These are phyloP conservation scores for Avahi laniger DNA, from an alignment of 2,797 vertebrate genomes.

Conservation along the genomic window DNA sequence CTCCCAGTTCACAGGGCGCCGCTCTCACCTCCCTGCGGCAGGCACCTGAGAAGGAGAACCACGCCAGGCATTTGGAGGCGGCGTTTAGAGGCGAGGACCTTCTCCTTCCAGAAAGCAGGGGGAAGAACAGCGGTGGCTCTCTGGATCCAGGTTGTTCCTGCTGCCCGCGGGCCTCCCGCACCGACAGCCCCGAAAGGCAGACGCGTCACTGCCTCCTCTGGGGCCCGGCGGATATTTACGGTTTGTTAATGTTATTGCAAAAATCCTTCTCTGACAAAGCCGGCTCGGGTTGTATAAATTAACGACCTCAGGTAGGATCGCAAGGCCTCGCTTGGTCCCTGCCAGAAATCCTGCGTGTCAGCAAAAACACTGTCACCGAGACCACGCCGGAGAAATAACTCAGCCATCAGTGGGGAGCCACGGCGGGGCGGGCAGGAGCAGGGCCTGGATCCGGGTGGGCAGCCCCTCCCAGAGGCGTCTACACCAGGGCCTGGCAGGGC, in stretches of 20 bases:
- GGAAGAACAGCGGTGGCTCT: background rate
- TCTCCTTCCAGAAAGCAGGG: background rate
- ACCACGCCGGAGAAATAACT: background rate
- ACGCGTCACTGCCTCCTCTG: background rate
- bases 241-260: background rate
- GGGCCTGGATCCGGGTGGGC: too few relatives aligned
- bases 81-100: background rate
- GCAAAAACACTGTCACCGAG: background rate
- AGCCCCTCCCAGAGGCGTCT: background rate
- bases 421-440: too few relatives aligned
- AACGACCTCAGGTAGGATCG: background rate
- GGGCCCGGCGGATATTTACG: background rate
- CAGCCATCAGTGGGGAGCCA: rapidly evolving
- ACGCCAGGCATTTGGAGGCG: too few relatives aligned
- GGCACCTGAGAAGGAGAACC: background rate
- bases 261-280: background rate
- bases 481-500: background rate
- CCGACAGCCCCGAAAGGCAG: background rate
- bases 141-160: background rate
- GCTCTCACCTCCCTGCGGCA: background rate
- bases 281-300: background rate
- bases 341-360: background rate
- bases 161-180: too few relatives aligned
- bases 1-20: rapidly evolving
- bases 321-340: background rate